Evolutionary conservation across 2,888 invertebrate genomes (phyloP), one percentile per base, ranked within the genome.

Genomic region (Agrilus cyanescens): DNA sequence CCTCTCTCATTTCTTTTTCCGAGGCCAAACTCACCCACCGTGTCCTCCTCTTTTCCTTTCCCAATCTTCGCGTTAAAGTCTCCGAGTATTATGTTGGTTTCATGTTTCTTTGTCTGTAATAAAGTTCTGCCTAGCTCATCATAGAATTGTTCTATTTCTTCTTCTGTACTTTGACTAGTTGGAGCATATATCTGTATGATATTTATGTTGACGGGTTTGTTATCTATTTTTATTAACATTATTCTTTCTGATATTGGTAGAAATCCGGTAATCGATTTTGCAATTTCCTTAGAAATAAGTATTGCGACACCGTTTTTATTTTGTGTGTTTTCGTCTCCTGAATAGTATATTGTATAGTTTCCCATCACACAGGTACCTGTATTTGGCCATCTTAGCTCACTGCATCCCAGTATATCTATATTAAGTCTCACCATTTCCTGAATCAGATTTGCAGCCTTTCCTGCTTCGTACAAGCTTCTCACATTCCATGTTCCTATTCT

Each of bases 131-230:
- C 36, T 6, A 41, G 7, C 7, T 41, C 5, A 12, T 35, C 14
- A 31, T 37, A 37, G 25, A 50, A 47, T 32, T 43, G 20, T 41
- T 50, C 50, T 32, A 51, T 37, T 31, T 43, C 46, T 39, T 43
- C 45, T 8, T 46, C 38, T 30, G 34, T 25, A 31, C 49, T 46
- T 7, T 46, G 41, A 13, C 40, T 41, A 30, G 50, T 53, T 12
- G 46, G 46, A 12, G 47, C 46, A 39, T 51, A 46, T 15, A 44
- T 40, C 44, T 52, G 49, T 32, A 51, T 41, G 18, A 50, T 38
- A 38, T 50, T 50, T 38, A 50, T 40, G 30, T 42, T 41, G 14
- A 33, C 39, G 20, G 41, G 45, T 30, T 37, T 44, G 25, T 44
- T 41, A 10, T 32, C 14, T 14, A 46, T 12, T 25, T 42, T 41